Base-by-base conservation (phyloP, 2,797 vertebrate species). In the Pipistrellus kuhlii region DNA sequence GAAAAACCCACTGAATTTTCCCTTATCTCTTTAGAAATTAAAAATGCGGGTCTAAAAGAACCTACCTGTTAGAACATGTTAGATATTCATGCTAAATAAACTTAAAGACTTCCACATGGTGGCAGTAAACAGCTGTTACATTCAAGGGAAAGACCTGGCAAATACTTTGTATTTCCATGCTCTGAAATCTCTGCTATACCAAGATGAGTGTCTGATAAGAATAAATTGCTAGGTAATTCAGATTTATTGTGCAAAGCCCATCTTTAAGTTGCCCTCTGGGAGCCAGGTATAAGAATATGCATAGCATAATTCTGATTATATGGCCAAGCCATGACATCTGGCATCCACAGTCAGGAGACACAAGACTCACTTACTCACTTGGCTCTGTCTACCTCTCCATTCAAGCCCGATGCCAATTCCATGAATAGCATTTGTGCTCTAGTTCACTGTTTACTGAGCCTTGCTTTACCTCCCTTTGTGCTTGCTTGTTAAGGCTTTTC, bases 101-200 rank as follows among this genome's bases (percentile, higher is more conserved):
- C 20, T 76, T 75, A 83, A 87, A 85, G 72, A 88, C 38, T 89
- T 69, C 97, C 98, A 98, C 97, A 91, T 77, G 98, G 96, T 98
- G 98, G 98, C 98, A 98, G 95, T 96, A 95, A 81, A 5, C 89
- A 97, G 97, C 96, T 96, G 92, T 51, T 90, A 76, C 97, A 96
- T 41, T 78, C 3, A 2, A 59, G 76, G 3, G 20, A 25, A 81
- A 80, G 44, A 27, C 0, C 0, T 41, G 72, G 0, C 30, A 75
- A 85, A 86, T 17, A n/a, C 27, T 94, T 72, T 71, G 30, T 78
- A 73, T 85, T 44, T 66, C 35, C 66, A 27, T 90, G n/a, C 59
- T 77, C 23, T 57, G 71, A 94, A 85, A 93, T 90, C 18, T 92
- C 85, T 88, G 64, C 82, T 93, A 25, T 62, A 90, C 27, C 55